These are phyloP conservation scores for Tenthredo notha DNA, from an alignment of 2,888 invertebrate genomes.

Conservation along the genomic window DNA sequence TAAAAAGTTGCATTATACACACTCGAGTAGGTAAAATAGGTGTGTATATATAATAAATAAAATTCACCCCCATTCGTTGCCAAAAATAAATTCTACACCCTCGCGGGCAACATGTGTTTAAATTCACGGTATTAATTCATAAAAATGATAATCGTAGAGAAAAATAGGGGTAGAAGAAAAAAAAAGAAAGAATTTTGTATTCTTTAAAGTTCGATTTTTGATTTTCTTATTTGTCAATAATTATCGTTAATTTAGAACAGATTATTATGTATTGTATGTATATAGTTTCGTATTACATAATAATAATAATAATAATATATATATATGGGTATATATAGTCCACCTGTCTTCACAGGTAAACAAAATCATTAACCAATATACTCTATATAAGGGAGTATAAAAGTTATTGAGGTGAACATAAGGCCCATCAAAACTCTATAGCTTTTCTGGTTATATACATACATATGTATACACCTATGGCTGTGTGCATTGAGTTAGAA, in stretches of 20 bases:
- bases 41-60: too few species aligned
- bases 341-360: slow-evolving; percentile 52
- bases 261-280: not conserved
- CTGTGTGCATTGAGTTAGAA: slow-evolving; percentile 61
- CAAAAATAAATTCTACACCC: too few species aligned
- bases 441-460: not conserved
- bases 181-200: too few species aligned
- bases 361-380: slow-evolving; percentile 56
- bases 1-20: slow-evolving; percentile 59
- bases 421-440: slow-evolving; percentile 56
- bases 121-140: not conserved
- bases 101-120: slow-evolving; percentile 7
- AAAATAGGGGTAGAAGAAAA: not conserved
- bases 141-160: not conserved
- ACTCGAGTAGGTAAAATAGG: not conserved
- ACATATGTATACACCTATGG: not conserved
- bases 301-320: too few species aligned
- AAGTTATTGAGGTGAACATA: slow-evolving; percentile 58
- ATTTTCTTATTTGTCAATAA: too few species aligned
- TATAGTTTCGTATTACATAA: not conserved
- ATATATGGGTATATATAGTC: not conserved
- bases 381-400: slow-evolving; percentile 37
- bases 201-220: too few species aligned
- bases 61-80: too few species aligned
- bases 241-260: too few species aligned